Conservation (phyloP, 2,888 invertebrate genomes). For the Teinopalpus imperialis region DNA sequence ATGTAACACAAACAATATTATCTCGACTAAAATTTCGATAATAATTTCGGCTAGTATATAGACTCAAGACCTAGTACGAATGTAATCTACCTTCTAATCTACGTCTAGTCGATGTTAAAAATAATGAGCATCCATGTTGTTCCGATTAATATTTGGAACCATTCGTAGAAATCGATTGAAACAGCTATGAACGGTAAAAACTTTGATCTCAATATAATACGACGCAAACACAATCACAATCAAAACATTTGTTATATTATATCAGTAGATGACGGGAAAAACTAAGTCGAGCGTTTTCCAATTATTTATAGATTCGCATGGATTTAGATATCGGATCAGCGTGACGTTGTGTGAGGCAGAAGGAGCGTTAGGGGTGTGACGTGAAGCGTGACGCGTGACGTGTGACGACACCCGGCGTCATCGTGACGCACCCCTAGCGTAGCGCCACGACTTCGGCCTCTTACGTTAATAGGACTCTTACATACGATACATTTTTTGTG, state of each 20-base stretch:
- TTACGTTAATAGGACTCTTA: slow-evolving; percentile 3
- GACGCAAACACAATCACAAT: too few relatives aligned
- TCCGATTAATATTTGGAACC: too few relatives aligned
- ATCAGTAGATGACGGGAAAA: slow-evolving; percentile 7
- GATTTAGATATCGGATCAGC: slow-evolving; percentile 33
- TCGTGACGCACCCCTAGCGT: slow-evolving; percentile 48
- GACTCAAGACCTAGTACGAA: too few relatives aligned
- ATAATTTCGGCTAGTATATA: too few relatives aligned
- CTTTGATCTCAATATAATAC: neutral
- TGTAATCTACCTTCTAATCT: too few relatives aligned
- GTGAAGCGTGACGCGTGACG: slow-evolving; percentile 44
- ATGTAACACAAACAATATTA: too few relatives aligned
- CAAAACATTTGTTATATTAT: slow-evolving; percentile 12
- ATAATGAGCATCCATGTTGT: too few relatives aligned
- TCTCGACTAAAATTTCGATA: too few relatives aligned
- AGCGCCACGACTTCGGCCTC: slow-evolving; percentile 1
- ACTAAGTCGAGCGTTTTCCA: slow-evolving; percentile 21
- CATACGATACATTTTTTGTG: neutral
- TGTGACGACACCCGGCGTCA: slow-evolving; percentile 34
- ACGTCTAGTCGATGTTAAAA: too few relatives aligned
- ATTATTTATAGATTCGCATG: slow-evolving; percentile 36
- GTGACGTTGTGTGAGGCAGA: slow-evolving; percentile 28
- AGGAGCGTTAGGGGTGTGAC: slow-evolving; percentile 38
- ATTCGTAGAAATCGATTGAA: too few relatives aligned
- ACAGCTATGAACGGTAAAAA: neutral